Base-by-base conservation (phyloP, 2,113 vertebrate species). In the Cichladusa arquata region DNA sequence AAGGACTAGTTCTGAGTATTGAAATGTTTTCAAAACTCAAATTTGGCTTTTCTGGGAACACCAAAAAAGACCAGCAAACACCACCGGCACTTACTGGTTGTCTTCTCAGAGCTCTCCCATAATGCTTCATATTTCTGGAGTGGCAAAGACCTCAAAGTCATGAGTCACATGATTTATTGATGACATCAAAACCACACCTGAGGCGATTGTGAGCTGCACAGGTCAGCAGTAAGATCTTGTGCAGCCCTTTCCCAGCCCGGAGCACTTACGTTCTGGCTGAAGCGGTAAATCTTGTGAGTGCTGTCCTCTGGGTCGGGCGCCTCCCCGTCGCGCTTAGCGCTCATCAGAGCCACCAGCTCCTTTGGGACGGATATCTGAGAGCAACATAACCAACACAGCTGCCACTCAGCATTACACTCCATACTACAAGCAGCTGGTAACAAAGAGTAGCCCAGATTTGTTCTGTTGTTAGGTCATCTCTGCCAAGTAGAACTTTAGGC, bases 301-400 rank as follows among this genome's bases (percentile, higher is more conserved):
- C 64, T 85, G 88, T 99, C 99, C 85, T 97, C 97, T 6, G 98
- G 98, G 93, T 99, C 99, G 4, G 97, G 96, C 33, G 91, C 96
- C 72, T 99, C 98, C 81, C 99, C 99, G 3, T 99, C 98, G 3
- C 98, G 98, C 76, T 98, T 79, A 1, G 99, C 99, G 51, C 99
- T 99, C 99, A 99, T 99, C 53, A 99, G 97, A 14, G 98, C 98
- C 61, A 99, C 98, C 97, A 99, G 81, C 47, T 99, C 99, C 94
- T 98, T 99, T 9, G 99, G 99, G 19, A 99, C 98, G 4, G 99
- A 99, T 31, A 99, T 97, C 99, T 99, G 92, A 83, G 97, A 88
- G 36, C 42, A 12, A 26, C 66, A 14, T 72, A 24, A 95, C 64
- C 54, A 72, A 56, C 0, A 3, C 13, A 38, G 24, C 0, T 20